Conservation (phyloP, 2,113 vertebrate genomes). For the Callocephalon fimbriatum region DNA sequence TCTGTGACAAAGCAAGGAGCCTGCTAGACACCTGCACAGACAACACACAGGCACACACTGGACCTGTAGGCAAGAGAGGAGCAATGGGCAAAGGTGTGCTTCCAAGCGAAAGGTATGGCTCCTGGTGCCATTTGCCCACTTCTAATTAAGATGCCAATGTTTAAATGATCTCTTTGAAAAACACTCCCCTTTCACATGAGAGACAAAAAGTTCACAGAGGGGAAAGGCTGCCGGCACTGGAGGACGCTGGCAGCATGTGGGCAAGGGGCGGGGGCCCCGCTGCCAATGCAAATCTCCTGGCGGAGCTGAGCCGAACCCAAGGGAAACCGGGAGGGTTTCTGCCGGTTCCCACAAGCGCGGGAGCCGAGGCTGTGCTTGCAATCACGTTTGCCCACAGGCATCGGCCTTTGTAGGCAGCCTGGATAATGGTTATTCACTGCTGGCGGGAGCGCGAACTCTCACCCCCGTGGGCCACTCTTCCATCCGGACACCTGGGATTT, state of each 20-base stretch:
- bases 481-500: constrained; percentile 30
- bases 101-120: not conserved
- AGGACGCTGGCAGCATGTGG: not conserved
- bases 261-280: not conserved
- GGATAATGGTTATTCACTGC: constrained; percentile 25
- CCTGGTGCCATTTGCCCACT: not conserved
- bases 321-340: constrained; percentile 3
- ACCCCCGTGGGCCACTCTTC: accelerated
- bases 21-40: not conserved
- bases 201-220: constrained; percentile 65
- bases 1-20: not conserved
- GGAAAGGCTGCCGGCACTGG: not conserved
- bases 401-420: not conserved
- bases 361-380: constrained; percentile 52
- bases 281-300: constrained; percentile 57
- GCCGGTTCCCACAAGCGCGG: constrained; percentile 24
- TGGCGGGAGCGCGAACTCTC: accelerated
- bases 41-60: not conserved
- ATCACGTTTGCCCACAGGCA: constrained; percentile 61
- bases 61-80: not conserved
- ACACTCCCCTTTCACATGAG: not conserved
- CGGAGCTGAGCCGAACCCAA: constrained; percentile 3
- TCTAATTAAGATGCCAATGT: constrained; percentile 36
- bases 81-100: not conserved
- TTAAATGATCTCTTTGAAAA: constrained; percentile 16